Evolutionary conservation across 2,113 vertebrate species (phyloP).

Genomic region (Erythrolamprus reginae): DNA sequence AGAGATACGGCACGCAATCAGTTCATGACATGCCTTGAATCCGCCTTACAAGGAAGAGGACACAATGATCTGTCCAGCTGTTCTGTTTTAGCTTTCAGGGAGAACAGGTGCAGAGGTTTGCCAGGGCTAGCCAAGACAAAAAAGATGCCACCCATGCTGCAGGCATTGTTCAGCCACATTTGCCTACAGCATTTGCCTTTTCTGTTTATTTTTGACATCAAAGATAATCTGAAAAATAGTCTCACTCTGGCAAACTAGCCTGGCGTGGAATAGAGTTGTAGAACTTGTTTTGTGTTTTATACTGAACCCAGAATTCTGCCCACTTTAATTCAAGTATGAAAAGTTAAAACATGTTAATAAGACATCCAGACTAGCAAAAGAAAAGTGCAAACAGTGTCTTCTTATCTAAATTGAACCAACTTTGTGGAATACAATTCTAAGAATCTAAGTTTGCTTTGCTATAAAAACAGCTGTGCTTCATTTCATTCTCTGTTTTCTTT

Average conservation of each 20-base stretch:
- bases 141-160: neutral
- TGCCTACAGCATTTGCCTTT: constrained; percentile 29
- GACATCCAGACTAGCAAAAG: neutral
- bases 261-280: constrained; percentile 30
- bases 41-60: neutral
- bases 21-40: neutral
- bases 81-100: constrained; percentile 2
- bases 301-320: constrained; percentile 27
- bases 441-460: neutral
- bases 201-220: constrained; percentile 53
- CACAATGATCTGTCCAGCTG: neutral
- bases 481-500: neutral
- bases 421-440: neutral
- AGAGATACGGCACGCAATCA: neutral
- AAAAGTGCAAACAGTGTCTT: neutral
- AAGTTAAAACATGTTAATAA: neutral
- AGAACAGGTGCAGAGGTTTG: constrained; percentile 8
- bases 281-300: constrained; percentile 47
- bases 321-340: constrained; percentile 39
- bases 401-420: neutral
- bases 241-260: constrained; percentile 32
- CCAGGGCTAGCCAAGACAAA: neutral
- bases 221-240: constrained; percentile 21
- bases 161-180: constrained; percentile 17
- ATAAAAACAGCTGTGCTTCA: fast-evolving